phyloP scores from a whole-genome alignment of 2,113 vertebrate species.

The Chrysochloris asiatica region DNA sequence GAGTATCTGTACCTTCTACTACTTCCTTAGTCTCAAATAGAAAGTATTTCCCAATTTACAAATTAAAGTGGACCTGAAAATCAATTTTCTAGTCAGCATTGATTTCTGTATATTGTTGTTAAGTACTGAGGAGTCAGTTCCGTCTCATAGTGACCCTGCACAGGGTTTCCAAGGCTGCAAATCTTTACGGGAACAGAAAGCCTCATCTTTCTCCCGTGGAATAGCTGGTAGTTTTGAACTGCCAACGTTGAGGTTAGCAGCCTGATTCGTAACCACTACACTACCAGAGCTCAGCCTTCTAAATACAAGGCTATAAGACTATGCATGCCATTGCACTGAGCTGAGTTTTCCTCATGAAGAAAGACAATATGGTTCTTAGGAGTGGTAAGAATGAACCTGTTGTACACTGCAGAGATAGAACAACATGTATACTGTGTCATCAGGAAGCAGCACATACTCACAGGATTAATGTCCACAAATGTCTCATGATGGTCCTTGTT shows the following conservation, averaged over 20 bases:
- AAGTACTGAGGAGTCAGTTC: too few relatives aligned
- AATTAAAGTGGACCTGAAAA: constrained; percentile 39
- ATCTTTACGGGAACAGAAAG: too few relatives aligned
- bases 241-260: too few relatives aligned
- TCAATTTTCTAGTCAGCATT: constrained; percentile 30
- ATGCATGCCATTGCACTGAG: not conserved
- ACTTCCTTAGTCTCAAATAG: constrained; percentile 8
- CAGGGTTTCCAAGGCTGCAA: too few relatives aligned
- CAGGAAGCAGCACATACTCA: constrained; percentile 80
- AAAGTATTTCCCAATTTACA: constrained; percentile 34
- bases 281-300: too few relatives aligned
- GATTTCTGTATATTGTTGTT: constrained; percentile 35
- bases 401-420: not conserved
- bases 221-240: too few relatives aligned
- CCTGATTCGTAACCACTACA: too few relatives aligned
- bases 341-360: not conserved
- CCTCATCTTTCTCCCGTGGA: too few relatives aligned
- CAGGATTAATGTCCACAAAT: constrained; percentile 92
- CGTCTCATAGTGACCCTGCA: too few relatives aligned
- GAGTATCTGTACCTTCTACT: not conserved
- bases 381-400: not conserved
- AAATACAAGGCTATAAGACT: not conserved
- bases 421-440: not conserved
- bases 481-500: constrained; percentile 92
- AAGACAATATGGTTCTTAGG: not conserved